A percentile compares a stretch with the other conserved stretches of the same genome.
Evolutionary conservation across 2,797 vertebrate species (phyloP).

Genomic region (Cossypha niveicapilla): DNA sequence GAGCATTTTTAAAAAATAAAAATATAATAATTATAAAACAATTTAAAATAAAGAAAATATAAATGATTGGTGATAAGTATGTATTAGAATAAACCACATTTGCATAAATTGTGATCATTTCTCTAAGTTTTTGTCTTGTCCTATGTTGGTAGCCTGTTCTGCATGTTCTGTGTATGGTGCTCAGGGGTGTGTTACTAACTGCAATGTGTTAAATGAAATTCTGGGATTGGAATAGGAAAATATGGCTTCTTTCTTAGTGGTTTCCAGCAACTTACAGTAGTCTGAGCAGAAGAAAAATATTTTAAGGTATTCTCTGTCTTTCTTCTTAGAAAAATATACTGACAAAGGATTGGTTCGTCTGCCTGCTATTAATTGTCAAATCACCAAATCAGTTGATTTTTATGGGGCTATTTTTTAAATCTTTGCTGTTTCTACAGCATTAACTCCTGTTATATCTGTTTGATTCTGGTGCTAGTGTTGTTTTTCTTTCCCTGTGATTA

Average conservation of each 20-base stretch:
- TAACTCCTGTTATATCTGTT: neutral
- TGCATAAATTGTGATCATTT: neutral
- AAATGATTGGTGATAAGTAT: neutral
- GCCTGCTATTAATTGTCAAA: neutral
- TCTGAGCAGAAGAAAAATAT: neutral
- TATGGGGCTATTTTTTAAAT: neutral
- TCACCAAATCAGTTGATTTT: neutral
- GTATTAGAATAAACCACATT: neutral
- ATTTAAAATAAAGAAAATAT: neutral
- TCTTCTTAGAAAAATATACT: neutral
- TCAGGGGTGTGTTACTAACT: neutral
- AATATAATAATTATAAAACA: neutral
- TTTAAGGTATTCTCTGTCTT: neutral
- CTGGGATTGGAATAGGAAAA: neutral
- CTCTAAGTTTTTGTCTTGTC: neutral
- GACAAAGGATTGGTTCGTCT: neutral
- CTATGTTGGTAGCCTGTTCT: neutral
- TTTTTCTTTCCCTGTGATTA: neutral
- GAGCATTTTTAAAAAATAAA: neutral
- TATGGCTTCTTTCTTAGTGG: neutral
- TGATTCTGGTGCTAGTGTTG: neutral
- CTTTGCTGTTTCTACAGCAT: neutral
- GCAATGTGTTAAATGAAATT: neutral
- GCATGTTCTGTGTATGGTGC: neutral
- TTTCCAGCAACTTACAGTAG: neutral